Conservation (phyloP, 2,797 vertebrate species). For the Phataginus tricuspis region DNA sequence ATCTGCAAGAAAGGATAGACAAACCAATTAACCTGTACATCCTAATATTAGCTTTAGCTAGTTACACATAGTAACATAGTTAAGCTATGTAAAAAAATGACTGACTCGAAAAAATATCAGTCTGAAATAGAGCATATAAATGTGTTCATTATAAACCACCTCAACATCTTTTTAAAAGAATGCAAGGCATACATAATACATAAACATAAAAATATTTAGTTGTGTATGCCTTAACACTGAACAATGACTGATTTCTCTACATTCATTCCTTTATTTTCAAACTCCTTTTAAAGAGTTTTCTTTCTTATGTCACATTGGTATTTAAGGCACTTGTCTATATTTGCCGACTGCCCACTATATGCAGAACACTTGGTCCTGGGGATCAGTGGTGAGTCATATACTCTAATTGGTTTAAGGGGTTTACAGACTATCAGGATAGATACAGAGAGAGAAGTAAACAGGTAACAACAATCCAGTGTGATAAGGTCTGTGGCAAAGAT, state of each 20-base stretch:
- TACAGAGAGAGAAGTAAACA: neutral
- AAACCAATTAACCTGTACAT: neutral
- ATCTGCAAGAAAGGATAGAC: neutral
- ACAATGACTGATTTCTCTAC: neutral
- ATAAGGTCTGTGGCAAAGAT: neutral
- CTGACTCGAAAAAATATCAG: neutral
- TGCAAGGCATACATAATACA: neutral
- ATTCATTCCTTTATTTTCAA: neutral
- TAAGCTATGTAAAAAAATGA: neutral
- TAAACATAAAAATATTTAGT: neutral
- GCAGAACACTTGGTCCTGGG: neutral
- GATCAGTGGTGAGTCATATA: neutral
- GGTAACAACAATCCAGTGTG: neutral
- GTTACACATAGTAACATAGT: neutral
- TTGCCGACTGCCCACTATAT: neutral
- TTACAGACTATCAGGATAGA: neutral
- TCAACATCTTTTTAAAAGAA: neutral
- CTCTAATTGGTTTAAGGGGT: neutral
- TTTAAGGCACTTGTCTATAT: neutral
- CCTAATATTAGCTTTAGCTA: neutral
- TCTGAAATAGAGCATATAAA: neutral
- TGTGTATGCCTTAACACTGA: neutral
- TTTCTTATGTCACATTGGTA: neutral
- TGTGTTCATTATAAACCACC: neutral
- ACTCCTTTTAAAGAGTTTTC: neutral